These are phyloP conservation scores for Lasioglossum vierecki DNA, from an alignment of 2,888 invertebrate genomes.

Conservation along the genomic window DNA sequence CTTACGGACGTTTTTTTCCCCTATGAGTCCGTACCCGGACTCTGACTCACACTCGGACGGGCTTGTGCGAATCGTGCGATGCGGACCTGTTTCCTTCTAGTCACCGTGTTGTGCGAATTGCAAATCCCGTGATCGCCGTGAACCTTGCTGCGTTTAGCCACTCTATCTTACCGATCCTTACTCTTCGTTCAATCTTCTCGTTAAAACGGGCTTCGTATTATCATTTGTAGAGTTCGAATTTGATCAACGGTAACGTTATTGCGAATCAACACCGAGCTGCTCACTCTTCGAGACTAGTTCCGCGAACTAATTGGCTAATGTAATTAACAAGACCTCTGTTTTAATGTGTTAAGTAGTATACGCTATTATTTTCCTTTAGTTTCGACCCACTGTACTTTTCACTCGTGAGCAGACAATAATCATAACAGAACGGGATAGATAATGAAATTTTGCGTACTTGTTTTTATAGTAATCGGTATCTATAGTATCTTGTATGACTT, in stretches of 20 bases:
- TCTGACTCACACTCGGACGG: slow-evolving; percentile 4
- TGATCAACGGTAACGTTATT: slow-evolving; percentile 55
- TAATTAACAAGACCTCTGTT: slow-evolving; percentile 60
- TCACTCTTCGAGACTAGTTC: slow-evolving; percentile 35
- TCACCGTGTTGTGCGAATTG: slow-evolving; percentile 37
- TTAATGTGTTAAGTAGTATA: slow-evolving; percentile 62
- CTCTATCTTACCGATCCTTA: slow-evolving; percentile 31
- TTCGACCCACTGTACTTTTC: slow-evolving; percentile 9
- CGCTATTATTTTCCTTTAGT: slow-evolving; percentile 35
- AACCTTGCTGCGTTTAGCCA: slow-evolving; percentile 38
- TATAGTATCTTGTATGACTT: background rate
- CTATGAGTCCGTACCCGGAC: slow-evolving; percentile 29
- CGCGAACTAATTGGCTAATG: slow-evolving; percentile 68
- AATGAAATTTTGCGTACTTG: slow-evolving; percentile 8
- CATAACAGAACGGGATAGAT: background rate
- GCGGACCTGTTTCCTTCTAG: slow-evolving; percentile 46
- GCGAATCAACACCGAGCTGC: slow-evolving; percentile 21
- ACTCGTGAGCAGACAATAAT: slow-evolving; percentile 31
- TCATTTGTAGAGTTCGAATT: slow-evolving; percentile 37
- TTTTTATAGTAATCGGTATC: slow-evolving; percentile 5
- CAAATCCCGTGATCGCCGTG: slow-evolving; percentile 43
- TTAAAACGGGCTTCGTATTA: slow-evolving; percentile 32
- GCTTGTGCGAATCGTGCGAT: slow-evolving; percentile 40
- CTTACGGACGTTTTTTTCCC: slow-evolving; percentile 15
- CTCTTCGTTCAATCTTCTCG: slow-evolving; percentile 17